Conservation (phyloP, 2,888 invertebrate species). For the Drosophila cognata region DNA sequence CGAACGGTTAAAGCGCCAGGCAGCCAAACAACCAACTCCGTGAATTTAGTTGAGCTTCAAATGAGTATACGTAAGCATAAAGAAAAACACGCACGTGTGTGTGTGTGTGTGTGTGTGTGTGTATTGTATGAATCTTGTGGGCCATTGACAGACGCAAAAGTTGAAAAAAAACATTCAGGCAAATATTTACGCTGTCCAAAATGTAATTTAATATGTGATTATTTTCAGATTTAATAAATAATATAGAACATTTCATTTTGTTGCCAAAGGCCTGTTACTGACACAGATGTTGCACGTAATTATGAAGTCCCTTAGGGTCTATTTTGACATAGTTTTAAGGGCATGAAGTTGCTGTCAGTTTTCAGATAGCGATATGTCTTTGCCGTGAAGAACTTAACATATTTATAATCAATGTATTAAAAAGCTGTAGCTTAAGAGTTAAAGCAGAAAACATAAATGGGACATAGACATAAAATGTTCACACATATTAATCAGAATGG, state of each 20-base stretch:
- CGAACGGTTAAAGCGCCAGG: slow-evolving; percentile 45
- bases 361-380: not conserved
- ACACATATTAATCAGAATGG: not conserved
- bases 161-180: slow-evolving; percentile 11
- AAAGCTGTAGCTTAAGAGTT: not conserved
- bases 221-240: slow-evolving; percentile 13
- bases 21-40: slow-evolving; percentile 35
- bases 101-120: not conserved
- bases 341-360: not conserved
- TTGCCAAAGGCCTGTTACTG: not conserved
- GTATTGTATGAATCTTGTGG: slow-evolving; percentile 1
- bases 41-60: slow-evolving; percentile 60
- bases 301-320: not conserved
- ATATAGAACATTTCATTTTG: not conserved
- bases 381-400: not conserved
- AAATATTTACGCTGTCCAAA: slow-evolving; percentile 22
- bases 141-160: slow-evolving; percentile 14
- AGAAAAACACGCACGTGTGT: slow-evolving; percentile 3
- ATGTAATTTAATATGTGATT: slow-evolving; percentile 11
- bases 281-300: not conserved
- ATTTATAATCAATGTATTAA: not conserved
- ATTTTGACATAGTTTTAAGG: not conserved
- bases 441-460: not conserved
- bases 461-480: not conserved
- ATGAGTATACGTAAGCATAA: slow-evolving; percentile 37